Evolutionary conservation across 1,140 invertebrate genomes (phyloP).

Genomic region (Solenopsis fugax): DNA sequence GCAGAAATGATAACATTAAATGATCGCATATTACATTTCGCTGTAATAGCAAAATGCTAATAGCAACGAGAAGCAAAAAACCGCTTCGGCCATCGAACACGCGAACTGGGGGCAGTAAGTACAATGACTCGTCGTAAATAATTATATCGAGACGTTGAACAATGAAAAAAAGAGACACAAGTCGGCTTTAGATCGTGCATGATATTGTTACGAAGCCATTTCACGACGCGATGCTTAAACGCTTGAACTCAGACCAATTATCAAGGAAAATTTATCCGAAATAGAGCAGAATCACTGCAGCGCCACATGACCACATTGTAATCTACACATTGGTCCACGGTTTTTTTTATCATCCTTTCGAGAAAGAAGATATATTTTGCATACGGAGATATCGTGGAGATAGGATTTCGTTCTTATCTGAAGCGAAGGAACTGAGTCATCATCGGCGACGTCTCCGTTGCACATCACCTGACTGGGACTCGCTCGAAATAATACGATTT

Average conservation of each 20-base stretch:
- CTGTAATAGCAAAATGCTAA: background rate
- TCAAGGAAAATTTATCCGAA: background rate
- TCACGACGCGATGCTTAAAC: background rate
- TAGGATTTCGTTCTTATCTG: slow-evolving; percentile 55
- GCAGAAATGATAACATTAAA: background rate
- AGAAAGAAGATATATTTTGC: background rate
- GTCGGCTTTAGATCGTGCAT: background rate
- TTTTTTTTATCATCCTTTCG: slow-evolving; percentile 14
- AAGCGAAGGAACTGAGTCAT: slow-evolving; percentile 52
- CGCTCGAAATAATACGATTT: slow-evolving; percentile 32
- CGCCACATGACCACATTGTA: background rate
- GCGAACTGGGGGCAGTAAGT: background rate
- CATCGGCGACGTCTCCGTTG: background rate
- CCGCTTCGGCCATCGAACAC: background rate
- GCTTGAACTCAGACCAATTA: slow-evolving; percentile 8
- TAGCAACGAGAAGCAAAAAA: background rate
- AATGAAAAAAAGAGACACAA: background rate
- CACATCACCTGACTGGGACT: slow-evolving; percentile 1
- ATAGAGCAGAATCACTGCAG: background rate
- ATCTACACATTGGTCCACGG: background rate
- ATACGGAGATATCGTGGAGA: background rate
- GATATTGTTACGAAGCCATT: slow-evolving; percentile 14
- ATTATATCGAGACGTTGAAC: slow-evolving; percentile 5
- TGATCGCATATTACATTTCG: slow-evolving; percentile 1
- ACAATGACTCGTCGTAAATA: slow-evolving; percentile 34